A percentile compares a stretch with the other conserved stretches of the same genome.
phyloP scores from a whole-genome alignment of 2,888 invertebrate species.

The Pteria penguin region DNA sequence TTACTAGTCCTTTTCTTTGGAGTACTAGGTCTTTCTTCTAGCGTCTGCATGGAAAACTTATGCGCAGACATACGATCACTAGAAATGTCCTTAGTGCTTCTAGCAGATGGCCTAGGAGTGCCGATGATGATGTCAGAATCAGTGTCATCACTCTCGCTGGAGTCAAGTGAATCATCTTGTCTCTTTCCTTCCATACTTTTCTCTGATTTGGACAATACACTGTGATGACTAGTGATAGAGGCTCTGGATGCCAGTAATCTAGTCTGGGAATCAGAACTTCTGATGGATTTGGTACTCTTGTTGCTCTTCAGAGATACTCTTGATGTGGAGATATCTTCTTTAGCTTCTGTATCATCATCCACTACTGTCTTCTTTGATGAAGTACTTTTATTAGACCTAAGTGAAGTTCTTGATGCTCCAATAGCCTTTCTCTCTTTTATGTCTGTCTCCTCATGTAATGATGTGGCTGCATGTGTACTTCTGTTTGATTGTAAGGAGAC shows the following conservation, averaged over 20 bases:
- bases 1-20: slow-evolving; percentile 5
- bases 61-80: background rate
- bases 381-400: slow-evolving; percentile 15
- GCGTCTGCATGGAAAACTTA: background rate
- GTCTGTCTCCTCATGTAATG: too few species aligned
- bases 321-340: slow-evolving; percentile 9
- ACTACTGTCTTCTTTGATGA: background rate
- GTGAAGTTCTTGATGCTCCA: slow-evolving; percentile 12
- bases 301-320: slow-evolving; percentile 18
- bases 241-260: slow-evolving; percentile 3
- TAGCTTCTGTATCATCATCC: background rate
- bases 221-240: slow-evolving; percentile 7
- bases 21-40: background rate
- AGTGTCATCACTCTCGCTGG: background rate
- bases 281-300: background rate
- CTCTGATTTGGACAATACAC: background rate
- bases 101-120: background rate
- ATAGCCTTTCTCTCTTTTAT: background rate
- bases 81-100: too few species aligned
- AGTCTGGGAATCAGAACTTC: background rate
- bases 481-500: slow-evolving; percentile 17
- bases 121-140: background rate
- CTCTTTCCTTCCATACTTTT: background rate
- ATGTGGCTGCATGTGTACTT: background rate
- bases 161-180: slow-evolving; percentile 4